Base-by-base conservation (phyloP, 2,797 vertebrate species). In the Oreochromis mossambicus region DNA sequence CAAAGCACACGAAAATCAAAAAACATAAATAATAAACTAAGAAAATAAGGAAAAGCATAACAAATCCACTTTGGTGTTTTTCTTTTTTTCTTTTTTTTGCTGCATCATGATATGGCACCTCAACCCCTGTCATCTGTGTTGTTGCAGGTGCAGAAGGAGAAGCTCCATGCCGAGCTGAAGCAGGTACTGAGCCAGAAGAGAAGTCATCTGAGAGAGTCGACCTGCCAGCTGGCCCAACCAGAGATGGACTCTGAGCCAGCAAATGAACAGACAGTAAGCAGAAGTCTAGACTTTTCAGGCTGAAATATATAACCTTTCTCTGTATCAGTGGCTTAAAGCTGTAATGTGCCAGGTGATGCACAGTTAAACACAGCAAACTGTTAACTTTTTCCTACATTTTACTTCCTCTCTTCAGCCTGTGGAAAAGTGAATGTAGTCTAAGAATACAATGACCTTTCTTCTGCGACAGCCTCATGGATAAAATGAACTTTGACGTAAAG, bases 121-220 rank as follows among this genome's bases (percentile, higher is more conserved):
- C 0, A 70, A 15, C 66, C 8, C 38, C 14, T 26, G 66, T 46
- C 21, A 70, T 70, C 66, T 46, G 21, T 76, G 52, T n/a, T 66
- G 70, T 48, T 89, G 14, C 84, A 97, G 96, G 94, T 95, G 70
- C 97, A 96, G 93, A 97, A 97, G 92, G 96, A 97, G 94, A 97
- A 97, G 92, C 97, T 98, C 54, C 97, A 98, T 97, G 97, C 96
- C 41, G 97, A 98, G 92, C 92, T 98, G 91, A 98, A 98, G 92
- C 94, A 96, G 92, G 97, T 98, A 58, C 86, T 98, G 86, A 97
- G 96, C 92, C 95, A 94, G 87, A 98, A 98, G 83, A 94, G 95
- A 94, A 97, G 93, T 73, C 92, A 95, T 19, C 85, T 96, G 52
- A 95, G 88, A 91, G 94, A 94, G 81, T 95, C 91, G 3, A 88